Evolutionary conservation across 2,797 vertebrate genomes (phyloP).

Genomic region (Phalanger gymnotis): DNA sequence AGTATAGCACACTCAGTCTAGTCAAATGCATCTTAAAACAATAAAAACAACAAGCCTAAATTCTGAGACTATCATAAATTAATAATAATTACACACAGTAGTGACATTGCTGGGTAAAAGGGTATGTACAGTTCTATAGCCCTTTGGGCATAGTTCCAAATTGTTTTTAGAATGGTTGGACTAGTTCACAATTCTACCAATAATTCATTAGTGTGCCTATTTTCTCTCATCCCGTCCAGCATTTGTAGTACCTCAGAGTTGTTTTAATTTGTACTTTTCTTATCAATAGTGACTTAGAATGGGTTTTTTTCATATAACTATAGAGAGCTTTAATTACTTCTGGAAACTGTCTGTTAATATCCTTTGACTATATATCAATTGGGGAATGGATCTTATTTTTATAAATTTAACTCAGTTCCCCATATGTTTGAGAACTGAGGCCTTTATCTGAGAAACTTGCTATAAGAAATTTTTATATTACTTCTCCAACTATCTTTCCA

Average conservation of each 20-base stretch:
- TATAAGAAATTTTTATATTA: not conserved
- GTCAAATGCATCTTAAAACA: no score
- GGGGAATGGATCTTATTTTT: not conserved
- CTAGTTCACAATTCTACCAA: not conserved
- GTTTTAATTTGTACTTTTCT: not conserved
- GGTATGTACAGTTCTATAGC: not conserved
- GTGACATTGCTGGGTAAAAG: no score
- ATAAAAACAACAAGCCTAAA: no score
- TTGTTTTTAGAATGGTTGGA: not conserved
- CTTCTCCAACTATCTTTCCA: not conserved
- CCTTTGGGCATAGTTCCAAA: not conserved
- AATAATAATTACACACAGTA: no score
- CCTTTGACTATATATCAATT: not conserved
- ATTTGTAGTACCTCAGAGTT: not conserved
- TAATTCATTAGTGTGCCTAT: not conserved
- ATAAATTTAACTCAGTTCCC: not conserved
- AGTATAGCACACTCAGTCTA: no score
- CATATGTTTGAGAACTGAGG: not conserved
- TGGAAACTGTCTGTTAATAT: not conserved
- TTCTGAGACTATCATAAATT: no score
- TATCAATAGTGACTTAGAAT: not conserved
- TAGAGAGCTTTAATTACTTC: not conserved
- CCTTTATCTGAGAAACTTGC: not conserved
- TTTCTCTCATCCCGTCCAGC: not conserved
- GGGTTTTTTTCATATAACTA: not conserved